phyloP scores from a whole-genome alignment of 1,140 invertebrate genomes.

The Macrosteles quadrilineatus region DNA sequence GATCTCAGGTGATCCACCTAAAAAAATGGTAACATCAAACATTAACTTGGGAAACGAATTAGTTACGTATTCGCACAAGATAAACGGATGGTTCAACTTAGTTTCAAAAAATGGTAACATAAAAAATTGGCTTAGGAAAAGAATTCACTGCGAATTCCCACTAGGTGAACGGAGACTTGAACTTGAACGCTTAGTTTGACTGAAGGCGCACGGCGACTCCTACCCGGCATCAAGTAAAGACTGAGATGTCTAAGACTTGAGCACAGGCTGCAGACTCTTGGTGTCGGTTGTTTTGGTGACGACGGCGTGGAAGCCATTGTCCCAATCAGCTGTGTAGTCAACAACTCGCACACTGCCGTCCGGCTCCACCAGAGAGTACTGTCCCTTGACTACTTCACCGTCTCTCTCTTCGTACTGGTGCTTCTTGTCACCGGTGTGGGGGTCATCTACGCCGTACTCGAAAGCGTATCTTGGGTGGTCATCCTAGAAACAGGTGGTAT shows the following conservation, averaged over 20 bases:
- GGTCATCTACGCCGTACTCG: constrained; percentile 55
- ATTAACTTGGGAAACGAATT: too few species aligned
- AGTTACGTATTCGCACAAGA: too few species aligned
- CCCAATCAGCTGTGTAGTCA: constrained; percentile 75
- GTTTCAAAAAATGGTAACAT: too few species aligned
- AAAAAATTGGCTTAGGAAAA: too few species aligned
- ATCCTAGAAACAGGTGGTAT: constrained; percentile 45
- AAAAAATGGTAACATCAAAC: too few species aligned
- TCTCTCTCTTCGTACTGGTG: constrained; percentile 64
- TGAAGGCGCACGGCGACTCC: not conserved
- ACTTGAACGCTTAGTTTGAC: too few species aligned
- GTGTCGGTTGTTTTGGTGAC: constrained; percentile 67
- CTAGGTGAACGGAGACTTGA: too few species aligned
- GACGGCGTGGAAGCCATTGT: constrained; percentile 74
- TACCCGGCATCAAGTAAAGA: not conserved
- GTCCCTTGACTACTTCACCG: constrained; percentile 62
- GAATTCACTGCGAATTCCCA: too few species aligned
- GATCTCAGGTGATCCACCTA: too few species aligned
- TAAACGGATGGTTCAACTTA: too few species aligned
- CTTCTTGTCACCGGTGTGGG: constrained; percentile 64
- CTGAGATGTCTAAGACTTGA: constrained; percentile 4
- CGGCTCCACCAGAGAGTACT: constrained; percentile 75
- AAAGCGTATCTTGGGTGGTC: constrained; percentile 56
- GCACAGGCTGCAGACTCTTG: constrained; percentile 8
- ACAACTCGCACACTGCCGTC: constrained; percentile 76